Percentiles rank a stretch among this genome's conserved stretches.
These are phyloP conservation scores for Sorex maritimensis DNA, from an alignment of 2,797 vertebrate genomes.

Conservation along the genomic window DNA sequence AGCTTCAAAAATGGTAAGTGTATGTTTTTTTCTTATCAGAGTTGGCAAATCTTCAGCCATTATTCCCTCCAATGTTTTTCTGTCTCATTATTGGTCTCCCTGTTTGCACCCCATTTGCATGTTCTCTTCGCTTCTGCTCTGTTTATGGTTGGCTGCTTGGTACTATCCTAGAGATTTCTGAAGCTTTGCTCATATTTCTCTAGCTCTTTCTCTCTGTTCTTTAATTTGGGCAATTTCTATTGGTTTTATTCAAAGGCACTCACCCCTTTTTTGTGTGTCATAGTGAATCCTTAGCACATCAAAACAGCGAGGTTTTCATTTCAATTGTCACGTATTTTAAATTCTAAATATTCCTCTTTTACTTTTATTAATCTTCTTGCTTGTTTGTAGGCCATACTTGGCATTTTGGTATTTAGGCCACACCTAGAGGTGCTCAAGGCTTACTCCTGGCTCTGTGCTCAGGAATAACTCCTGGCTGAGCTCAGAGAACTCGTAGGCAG, in stretches of 20 bases:
- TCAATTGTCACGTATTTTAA: not conserved
- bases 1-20: not conserved
- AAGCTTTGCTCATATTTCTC: not conserved
- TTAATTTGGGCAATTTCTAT: not conserved
- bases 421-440: no score
- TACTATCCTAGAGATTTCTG: not conserved
- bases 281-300: not conserved
- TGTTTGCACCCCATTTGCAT: not conserved
- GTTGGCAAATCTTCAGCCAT: not conserved
- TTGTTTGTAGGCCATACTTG: no score
- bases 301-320: not conserved
- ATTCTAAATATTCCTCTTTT: not conserved
- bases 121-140: not conserved
- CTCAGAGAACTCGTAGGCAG: no score
- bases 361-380: not conserved
- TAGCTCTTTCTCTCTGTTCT: not conserved
- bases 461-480: no score
- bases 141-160: not conserved
- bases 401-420: no score
- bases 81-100: not conserved
- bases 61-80: conserved; percentile 4
- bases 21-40: not conserved
- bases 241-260: not conserved
- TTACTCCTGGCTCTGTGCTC: no score
- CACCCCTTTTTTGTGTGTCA: not conserved